Base-by-base conservation (phyloP, 2,888 invertebrate genomes). In the Alviniconcha strummeri region DNA sequence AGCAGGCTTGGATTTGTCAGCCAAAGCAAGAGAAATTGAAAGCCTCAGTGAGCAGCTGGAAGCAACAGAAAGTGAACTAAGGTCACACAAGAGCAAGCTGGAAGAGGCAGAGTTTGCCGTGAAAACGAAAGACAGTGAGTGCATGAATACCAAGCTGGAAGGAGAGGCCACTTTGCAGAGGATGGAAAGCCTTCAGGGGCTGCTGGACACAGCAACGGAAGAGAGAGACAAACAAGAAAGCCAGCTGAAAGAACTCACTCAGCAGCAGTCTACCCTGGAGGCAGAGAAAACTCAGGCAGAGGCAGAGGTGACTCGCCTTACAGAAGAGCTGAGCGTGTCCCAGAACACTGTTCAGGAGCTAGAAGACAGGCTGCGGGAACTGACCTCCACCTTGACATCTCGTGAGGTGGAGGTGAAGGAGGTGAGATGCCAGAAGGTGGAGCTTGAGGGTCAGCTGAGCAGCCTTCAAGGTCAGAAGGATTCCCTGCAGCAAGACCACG, bases 401-500 rank as follows among this genome's bases (percentile, higher is more conserved):
- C 64, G 76, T 54, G 55, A 77, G 52, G 76, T 5, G 11, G 60
- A 54, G 15, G 36, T 64, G 54, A 82, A 36, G 52, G n/a, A 64
- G 3, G 7, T 77, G 19, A 82, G 64, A 1, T 17, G 9, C 9
- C 67, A 69, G 13, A 11, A 76, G n/a, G 57, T 17, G 15, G 67
- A 82, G 57, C 69, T 82, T 8, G 56, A 82, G n/a, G 54, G 19
- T 6, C 52, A 82, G n/a, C n/a, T 82, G 36, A 57, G 19, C 55
- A 55, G 64, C 19, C 36, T 76, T 17, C 11, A 36, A 9, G 64
- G 52, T 36, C 77, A 83, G 77, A 54, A 87, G 89, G 55, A 88
- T 87, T 57, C 85, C 85, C 67, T 88, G 87, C 75, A 88, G 88
- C 17, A 87, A 87, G 71, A 77, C 54, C 72, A 56, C 74, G 52